A percentile compares a stretch with the other conserved stretches of the same genome.
These are phyloP conservation scores for Oryzias javanicus DNA, from an alignment of 2,113 vertebrate species.

Conservation along the genomic window DNA sequence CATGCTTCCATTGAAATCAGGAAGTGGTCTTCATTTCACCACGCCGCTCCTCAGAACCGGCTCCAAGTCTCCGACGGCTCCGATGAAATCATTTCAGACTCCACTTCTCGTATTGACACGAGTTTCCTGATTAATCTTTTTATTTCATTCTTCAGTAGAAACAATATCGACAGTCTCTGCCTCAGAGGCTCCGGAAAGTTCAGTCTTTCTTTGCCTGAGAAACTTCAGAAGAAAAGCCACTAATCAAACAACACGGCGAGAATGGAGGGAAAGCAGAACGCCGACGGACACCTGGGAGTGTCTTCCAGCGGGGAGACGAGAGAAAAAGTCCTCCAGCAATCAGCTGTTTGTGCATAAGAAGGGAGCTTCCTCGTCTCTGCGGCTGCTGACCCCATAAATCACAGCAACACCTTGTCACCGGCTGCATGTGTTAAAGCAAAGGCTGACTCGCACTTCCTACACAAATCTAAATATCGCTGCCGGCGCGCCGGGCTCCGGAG, in stretches of 20 bases:
- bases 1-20: conserved; percentile 20
- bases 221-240: neutral
- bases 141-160: conserved; percentile 6
- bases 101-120: conserved; percentile 1
- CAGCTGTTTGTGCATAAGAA: neutral
- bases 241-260: conserved; percentile 20
- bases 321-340: neutral
- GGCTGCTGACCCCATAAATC: conserved; percentile 24
- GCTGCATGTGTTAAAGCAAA: neutral
- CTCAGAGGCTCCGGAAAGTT: conserved; percentile 3
- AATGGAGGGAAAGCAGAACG: neutral
- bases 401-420: conserved; percentile 5
- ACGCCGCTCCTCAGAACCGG: neutral
- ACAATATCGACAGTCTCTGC: conserved; percentile 3
- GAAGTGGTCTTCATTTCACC: conserved; percentile 21
- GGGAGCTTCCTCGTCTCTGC: neutral
- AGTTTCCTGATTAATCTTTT: conserved; percentile 20
- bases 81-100: conserved; percentile 6
- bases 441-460: neutral
- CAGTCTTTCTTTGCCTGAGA: neutral
- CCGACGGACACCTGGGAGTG: neutral
- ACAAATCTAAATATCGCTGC: neutral
- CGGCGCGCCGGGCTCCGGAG: neutral
- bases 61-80: conserved; percentile 1
- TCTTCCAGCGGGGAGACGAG: neutral